A percentile compares a stretch with the other conserved stretches of the same genome.
phyloP scores from a whole-genome alignment of 1,140 invertebrate species.

The Drosophila orena region DNA sequence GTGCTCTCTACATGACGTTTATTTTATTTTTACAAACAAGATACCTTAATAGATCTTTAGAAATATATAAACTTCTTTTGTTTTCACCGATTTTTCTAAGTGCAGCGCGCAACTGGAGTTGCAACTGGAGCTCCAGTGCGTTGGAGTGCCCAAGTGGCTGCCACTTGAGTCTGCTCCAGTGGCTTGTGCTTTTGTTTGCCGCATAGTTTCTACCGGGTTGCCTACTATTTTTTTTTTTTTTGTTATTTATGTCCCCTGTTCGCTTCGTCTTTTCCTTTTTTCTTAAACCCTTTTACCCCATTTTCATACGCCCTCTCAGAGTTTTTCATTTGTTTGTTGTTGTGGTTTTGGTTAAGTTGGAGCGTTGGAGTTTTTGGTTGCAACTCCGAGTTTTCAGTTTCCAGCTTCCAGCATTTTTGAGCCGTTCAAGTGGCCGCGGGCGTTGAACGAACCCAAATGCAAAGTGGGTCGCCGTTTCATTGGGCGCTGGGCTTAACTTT shows the following conservation, averaged over 20 bases:
- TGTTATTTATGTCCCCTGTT: neutral
- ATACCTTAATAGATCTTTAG: too few species aligned
- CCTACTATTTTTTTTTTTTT: slow-evolving; percentile 12
- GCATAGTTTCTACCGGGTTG: slow-evolving; percentile 41
- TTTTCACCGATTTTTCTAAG: neutral
- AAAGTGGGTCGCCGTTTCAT: slow-evolving; percentile 63
- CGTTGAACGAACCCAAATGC: slow-evolving; percentile 55
- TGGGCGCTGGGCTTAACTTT: slow-evolving; percentile 38
- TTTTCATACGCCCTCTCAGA: slow-evolving; percentile 20
- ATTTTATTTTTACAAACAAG: too few species aligned
- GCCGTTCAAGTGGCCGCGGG: slow-evolving; percentile 57
- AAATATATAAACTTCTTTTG: neutral
- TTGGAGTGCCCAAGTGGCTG: slow-evolving; percentile 62
- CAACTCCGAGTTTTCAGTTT: slow-evolving; percentile 18
- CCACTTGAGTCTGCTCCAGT: slow-evolving; percentile 68
- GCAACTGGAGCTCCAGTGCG: slow-evolving; percentile 40
- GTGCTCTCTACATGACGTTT: too few species aligned
- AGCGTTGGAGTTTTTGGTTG: slow-evolving; percentile 11
- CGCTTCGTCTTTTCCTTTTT: slow-evolving; percentile 1
- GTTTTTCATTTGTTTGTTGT: slow-evolving; percentile 46
- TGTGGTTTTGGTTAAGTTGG: slow-evolving; percentile 14
- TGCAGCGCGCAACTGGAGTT: slow-evolving; percentile 40
- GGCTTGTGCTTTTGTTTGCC: slow-evolving; percentile 70
- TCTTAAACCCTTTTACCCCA: slow-evolving; percentile 9
- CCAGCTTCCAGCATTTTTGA: slow-evolving; percentile 34